Percentiles rank a stretch among this genome's conserved stretches.
phyloP scores from a whole-genome alignment of 2,888 invertebrate genomes.

The Tachina lurida region DNA sequence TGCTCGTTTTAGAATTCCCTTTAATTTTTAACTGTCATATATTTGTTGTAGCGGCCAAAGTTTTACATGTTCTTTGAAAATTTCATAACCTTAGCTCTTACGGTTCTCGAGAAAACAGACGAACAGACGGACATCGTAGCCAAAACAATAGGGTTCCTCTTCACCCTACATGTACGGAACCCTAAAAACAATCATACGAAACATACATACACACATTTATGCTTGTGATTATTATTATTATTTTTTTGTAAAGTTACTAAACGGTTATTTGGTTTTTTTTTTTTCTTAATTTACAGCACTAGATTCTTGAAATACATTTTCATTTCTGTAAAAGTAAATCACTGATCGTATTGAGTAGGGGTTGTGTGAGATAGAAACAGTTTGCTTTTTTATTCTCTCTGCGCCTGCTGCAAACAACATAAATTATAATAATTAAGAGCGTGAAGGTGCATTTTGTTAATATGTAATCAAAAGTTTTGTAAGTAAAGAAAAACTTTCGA shows the following conservation, averaged over 20 bases:
- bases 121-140: too few relatives aligned
- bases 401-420: conserved; percentile 41
- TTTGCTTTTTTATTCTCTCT: conserved; percentile 20
- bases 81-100: too few relatives aligned
- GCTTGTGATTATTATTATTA: too few relatives aligned
- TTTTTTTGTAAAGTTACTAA: background rate
- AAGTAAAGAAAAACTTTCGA: conserved; percentile 21
- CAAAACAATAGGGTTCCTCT: too few relatives aligned
- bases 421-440: background rate
- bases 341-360: conserved; percentile 50
- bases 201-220: background rate
- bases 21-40: too few relatives aligned
- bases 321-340: conserved; percentile 6
- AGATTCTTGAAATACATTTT: background rate
- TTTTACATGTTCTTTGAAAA: too few relatives aligned
- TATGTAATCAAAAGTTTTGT: conserved; percentile 10
- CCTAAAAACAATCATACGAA: background rate
- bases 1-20: too few relatives aligned
- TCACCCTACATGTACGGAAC: too few relatives aligned
- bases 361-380: conserved; percentile 6
- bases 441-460: conserved; percentile 17
- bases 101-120: too few relatives aligned
- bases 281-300: background rate
- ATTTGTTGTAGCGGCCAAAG: too few relatives aligned
- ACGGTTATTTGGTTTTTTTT: background rate